phyloP scores from a whole-genome alignment of 1,140 invertebrate species.

The Meloidogyne exigua region DNA sequence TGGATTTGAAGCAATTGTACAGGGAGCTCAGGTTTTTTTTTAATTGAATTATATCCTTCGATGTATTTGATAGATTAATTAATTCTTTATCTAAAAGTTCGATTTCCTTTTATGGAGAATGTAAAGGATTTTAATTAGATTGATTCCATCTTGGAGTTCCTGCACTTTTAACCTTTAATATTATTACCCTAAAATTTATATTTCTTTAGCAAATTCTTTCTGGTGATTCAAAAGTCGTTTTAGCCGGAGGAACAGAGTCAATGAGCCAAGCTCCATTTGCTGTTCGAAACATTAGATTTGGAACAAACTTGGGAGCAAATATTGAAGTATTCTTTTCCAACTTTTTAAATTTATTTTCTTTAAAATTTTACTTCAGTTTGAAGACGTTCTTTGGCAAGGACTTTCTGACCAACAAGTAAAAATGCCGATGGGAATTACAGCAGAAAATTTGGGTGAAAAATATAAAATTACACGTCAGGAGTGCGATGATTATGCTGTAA shows the following conservation, averaged over 20 bases:
- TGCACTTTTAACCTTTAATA: too few species aligned
- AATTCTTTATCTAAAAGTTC: too few species aligned
- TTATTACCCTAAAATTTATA: background rate
- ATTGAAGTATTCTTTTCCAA: slow-evolving; percentile 67
- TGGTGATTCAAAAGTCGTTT: slow-evolving; percentile 80
- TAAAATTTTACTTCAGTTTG: slow-evolving; percentile 70
- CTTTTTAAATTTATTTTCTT: background rate
- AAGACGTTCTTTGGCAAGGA: slow-evolving; percentile 88
- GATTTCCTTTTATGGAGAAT: too few species aligned
- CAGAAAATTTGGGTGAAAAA: slow-evolving; percentile 90
- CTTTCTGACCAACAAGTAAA: slow-evolving; percentile 85
- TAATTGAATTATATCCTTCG: too few species aligned
- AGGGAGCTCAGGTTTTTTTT: slow-evolving; percentile 78
- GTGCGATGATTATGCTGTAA: slow-evolving; percentile 82
- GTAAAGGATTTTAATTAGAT: too few species aligned
- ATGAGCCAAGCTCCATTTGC: slow-evolving; percentile 92
- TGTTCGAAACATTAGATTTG: slow-evolving; percentile 84
- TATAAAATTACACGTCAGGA: slow-evolving; percentile 82
- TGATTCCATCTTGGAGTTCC: too few species aligned
- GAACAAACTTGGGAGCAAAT: slow-evolving; percentile 77
- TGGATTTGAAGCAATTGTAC: slow-evolving; percentile 89
- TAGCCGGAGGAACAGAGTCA: slow-evolving; percentile 88
- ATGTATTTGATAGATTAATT: too few species aligned
- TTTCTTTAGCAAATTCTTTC: slow-evolving; percentile 77
- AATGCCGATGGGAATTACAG: slow-evolving; percentile 91